Evolutionary conservation across 2,888 invertebrate genomes (phyloP).

Genomic region (Hypena proboscidalis): DNA sequence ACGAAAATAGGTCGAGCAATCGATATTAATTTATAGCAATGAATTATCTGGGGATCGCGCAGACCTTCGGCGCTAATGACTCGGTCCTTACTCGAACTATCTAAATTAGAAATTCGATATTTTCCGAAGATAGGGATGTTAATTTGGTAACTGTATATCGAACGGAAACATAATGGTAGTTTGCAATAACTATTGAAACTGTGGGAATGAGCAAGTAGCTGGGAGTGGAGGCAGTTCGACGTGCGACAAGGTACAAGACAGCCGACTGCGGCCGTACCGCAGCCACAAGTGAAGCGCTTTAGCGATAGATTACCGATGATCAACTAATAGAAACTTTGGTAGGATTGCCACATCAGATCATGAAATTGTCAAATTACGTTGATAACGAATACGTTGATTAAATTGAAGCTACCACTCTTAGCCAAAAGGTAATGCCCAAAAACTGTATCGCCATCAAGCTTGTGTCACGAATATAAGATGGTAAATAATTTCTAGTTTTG

Average conservation of each 20-base stretch:
- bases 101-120: slow-evolving; percentile 48
- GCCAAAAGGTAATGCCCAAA: no score
- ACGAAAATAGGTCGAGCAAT: slow-evolving; percentile 27
- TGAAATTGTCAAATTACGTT: slow-evolving; percentile 30
- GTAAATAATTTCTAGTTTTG: no score
- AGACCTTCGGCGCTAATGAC: slow-evolving; percentile 34
- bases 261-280: slow-evolving; percentile 27
- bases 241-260: slow-evolving; percentile 34
- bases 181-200: slow-evolving; percentile 51
- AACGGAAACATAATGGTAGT: slow-evolving; percentile 35
- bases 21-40: slow-evolving; percentile 32
- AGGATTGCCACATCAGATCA: slow-evolving; percentile 29
- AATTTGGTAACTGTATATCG: slow-evolving; percentile 43
- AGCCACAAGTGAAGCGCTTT: slow-evolving; percentile 42
- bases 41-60: slow-evolving; percentile 35
- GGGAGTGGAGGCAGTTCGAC: slow-evolving; percentile 50
- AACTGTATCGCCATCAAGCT: no score
- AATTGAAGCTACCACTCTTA: no score
- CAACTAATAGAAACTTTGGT: slow-evolving; percentile 30
- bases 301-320: slow-evolving; percentile 37
- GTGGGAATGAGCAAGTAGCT: slow-evolving; percentile 47
- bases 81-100: slow-evolving; percentile 34
- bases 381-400: no score
- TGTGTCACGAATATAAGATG: no score
- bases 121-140: slow-evolving; percentile 44